Evolutionary conservation across 2,797 vertebrate species (phyloP).

Genomic region (Oophaga sylvatica): DNA sequence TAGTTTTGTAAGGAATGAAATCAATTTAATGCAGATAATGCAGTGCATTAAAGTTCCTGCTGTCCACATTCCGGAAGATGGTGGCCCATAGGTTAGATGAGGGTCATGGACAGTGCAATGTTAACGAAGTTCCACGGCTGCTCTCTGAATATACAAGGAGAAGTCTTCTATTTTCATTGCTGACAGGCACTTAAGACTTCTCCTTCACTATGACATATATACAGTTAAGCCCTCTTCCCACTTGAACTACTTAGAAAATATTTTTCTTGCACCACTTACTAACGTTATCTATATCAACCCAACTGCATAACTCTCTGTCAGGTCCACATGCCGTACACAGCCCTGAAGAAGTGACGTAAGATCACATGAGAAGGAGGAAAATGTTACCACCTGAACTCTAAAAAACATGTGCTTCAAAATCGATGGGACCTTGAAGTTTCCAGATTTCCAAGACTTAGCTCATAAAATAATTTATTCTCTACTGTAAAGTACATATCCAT

Average conservation of each 20-base stretch:
- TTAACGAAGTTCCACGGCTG: neutral
- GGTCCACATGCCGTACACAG: neutral
- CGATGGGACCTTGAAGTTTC: neutral
- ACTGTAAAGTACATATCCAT: neutral
- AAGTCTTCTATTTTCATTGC: conserved; percentile 43
- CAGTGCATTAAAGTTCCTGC: neutral
- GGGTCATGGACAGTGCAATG: conserved; percentile 26
- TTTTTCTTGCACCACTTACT: conserved; percentile 39
- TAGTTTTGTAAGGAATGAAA: neutral
- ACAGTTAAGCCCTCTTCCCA: conserved; percentile 9
- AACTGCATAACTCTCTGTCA: conserved; percentile 31
- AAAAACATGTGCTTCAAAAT: conserved; percentile 1
- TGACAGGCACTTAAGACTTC: conserved; percentile 44
- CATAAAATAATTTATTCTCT: neutral
- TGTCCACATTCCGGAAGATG: neutral
- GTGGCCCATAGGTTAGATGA: neutral
- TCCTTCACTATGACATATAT: conserved; percentile 45
- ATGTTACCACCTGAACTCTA: neutral
- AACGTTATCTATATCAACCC: conserved; percentile 41
- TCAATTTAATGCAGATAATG: conserved; percentile 7
- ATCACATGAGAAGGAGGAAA: neutral
- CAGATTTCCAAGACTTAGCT: neutral
- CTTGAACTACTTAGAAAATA: conserved; percentile 42
- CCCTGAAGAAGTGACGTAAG: conserved; percentile 10
- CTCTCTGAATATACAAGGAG: neutral